Evolutionary conservation across 2,888 invertebrate genomes (phyloP).

Genomic region (Xestia ashworthii): DNA sequence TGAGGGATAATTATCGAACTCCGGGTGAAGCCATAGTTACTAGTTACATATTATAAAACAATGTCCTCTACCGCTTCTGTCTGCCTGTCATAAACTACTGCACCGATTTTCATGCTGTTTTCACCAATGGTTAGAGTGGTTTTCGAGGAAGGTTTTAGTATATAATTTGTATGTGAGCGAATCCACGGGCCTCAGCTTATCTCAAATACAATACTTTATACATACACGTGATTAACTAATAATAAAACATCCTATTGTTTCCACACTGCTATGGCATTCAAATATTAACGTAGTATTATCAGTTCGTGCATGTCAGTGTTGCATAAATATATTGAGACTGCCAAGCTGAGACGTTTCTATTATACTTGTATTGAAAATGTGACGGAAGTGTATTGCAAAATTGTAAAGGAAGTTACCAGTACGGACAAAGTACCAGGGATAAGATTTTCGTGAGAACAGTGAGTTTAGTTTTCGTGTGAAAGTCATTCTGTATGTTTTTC

Average conservation of each 20-base stretch:
- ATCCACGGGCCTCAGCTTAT: no score
- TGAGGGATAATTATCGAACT: neutral
- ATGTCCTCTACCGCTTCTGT: no score
- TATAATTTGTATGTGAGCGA: no score
- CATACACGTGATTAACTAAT: constrained; percentile 46
- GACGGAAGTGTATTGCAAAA: constrained; percentile 14
- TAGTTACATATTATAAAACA: neutral
- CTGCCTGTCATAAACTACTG: no score
- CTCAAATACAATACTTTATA: neutral
- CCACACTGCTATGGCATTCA: constrained; percentile 43
- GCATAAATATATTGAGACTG: constrained; percentile 49
- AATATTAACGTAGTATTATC: constrained; percentile 41
- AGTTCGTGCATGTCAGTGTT: constrained; percentile 27
- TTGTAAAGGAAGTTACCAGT: neutral
- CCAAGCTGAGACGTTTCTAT: constrained; percentile 39
- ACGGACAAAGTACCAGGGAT: neutral
- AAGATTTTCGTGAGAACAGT: constrained; percentile 2
- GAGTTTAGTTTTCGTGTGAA: constrained; percentile 26
- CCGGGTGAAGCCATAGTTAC: neutral
- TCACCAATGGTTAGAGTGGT: no score
- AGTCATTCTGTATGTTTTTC: neutral
- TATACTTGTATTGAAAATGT: constrained; percentile 35
- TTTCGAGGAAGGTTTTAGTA: no score
- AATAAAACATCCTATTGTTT: constrained; percentile 56
- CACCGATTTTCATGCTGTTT: no score